Evolutionary conservation across 2,797 vertebrate species (phyloP).

Genomic region (Cynopterus sphinx): DNA sequence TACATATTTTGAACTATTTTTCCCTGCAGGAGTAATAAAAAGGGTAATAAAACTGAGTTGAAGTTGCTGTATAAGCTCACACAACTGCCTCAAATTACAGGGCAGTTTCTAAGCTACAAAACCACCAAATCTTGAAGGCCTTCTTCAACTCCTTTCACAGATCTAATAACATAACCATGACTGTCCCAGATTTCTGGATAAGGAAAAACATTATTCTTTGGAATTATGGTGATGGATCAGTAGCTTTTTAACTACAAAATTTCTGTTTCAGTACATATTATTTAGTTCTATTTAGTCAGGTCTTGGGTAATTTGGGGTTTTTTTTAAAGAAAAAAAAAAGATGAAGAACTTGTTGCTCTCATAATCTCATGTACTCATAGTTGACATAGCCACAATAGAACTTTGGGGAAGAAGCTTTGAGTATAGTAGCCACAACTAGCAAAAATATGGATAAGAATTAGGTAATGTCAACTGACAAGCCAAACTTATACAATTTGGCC

Average conservation of each 20-base stretch:
- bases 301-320: background rate
- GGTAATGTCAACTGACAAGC: background rate
- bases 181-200: slow-evolving; percentile 12
- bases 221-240: background rate
- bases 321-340: background rate
- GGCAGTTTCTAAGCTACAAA: slow-evolving; percentile 38
- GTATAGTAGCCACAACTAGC: background rate
- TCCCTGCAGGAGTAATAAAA: slow-evolving; percentile 57
- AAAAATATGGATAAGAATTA: background rate
- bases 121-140: background rate
- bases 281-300: background rate
- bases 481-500: background rate
- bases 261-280: background rate
- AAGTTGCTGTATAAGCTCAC: slow-evolving; percentile 55
- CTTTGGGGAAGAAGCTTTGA: background rate
- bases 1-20: slow-evolving; percentile 64
- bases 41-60: slow-evolving; percentile 57
- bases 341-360: background rate
- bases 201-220: slow-evolving; percentile 24
- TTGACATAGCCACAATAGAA: background rate
- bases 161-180: slow-evolving; percentile 32
- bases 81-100: slow-evolving; percentile 58
- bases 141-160: slow-evolving; percentile 32
- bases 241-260: slow-evolving; percentile 30
- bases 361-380: background rate